Conservation (phyloP, 2,888 invertebrate genomes). For the Nipponacmea schrenckii region DNA sequence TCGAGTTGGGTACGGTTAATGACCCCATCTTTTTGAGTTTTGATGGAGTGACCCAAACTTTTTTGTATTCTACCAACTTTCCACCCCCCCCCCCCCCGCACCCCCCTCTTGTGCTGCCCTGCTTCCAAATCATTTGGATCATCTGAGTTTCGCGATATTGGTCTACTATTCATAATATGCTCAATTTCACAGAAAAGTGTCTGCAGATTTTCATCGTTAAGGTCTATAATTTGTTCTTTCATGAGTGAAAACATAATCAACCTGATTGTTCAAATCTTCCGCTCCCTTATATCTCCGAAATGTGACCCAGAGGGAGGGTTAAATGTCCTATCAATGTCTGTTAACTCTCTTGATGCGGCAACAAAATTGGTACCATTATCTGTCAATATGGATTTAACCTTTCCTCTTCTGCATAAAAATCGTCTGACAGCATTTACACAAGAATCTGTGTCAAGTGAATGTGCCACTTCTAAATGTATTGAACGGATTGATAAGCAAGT, state of each 20-base stretch:
- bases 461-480: constrained; percentile 41
- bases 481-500: constrained; percentile 43
- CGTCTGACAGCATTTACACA: constrained; percentile 41
- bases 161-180: constrained; percentile 30
- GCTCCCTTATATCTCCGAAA: constrained; percentile 18
- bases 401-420: constrained; percentile 40
- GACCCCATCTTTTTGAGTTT: no score
- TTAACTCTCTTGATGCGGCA: constrained; percentile 41
- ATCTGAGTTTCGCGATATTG: constrained; percentile 29
- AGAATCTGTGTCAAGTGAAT: constrained; percentile 41
- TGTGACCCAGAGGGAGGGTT: constrained; percentile 19
- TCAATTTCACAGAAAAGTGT: constrained; percentile 35
- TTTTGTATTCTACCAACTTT: no score
- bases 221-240: not conserved
- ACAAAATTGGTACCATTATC: constrained; percentile 48
- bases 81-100: no score
- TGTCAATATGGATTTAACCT: constrained; percentile 31
- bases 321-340: constrained; percentile 11
- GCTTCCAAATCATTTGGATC: constrained; percentile 22
- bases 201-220: constrained; percentile 28
- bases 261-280: constrained; percentile 13
- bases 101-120: no score
- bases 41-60: no score
- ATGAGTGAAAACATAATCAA: constrained; percentile 4
- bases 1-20: no score